Evolutionary conservation across 2,888 invertebrate species (phyloP).

Genomic region (Nowickia ferox): DNA sequence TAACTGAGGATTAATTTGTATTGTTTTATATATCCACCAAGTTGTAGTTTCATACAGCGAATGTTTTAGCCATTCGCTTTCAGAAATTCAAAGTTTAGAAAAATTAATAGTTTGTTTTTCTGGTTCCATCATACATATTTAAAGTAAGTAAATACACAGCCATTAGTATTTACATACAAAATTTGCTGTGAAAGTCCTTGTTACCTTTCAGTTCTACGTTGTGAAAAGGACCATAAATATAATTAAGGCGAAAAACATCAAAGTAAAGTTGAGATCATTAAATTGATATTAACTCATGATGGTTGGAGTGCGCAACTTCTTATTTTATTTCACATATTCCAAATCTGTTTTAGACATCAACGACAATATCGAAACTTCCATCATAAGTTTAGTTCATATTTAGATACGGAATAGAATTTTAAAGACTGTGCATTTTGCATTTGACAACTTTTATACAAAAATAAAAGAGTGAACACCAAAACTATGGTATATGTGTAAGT

Average conservation of each 20-base stretch:
- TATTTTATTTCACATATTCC: background rate
- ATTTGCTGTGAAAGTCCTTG: too few relatives aligned
- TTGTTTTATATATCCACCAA: background rate
- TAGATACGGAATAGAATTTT: background rate
- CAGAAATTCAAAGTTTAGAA: too few relatives aligned
- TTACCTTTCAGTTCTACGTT: too few relatives aligned
- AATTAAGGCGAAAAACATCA: too few relatives aligned
- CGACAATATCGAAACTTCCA: background rate
- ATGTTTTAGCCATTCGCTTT: too few relatives aligned
- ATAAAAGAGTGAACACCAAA: background rate
- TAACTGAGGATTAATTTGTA: background rate
- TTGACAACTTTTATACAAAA: background rate
- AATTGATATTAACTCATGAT: background rate
- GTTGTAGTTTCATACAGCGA: background rate
- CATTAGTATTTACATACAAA: too few relatives aligned
- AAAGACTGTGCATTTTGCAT: background rate
- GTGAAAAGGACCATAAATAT: too few relatives aligned
- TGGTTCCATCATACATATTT: too few relatives aligned
- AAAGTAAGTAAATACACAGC: too few relatives aligned
- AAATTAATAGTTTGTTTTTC: too few relatives aligned
- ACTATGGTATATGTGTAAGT: background rate
- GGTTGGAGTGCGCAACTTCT: background rate
- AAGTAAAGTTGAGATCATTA: background rate
- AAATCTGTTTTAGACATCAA: background rate
- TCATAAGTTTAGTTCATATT: conserved; percentile 1